These are phyloP conservation scores for Oriolus oriolus DNA, from an alignment of 2,113 vertebrate genomes.

Conservation along the genomic window DNA sequence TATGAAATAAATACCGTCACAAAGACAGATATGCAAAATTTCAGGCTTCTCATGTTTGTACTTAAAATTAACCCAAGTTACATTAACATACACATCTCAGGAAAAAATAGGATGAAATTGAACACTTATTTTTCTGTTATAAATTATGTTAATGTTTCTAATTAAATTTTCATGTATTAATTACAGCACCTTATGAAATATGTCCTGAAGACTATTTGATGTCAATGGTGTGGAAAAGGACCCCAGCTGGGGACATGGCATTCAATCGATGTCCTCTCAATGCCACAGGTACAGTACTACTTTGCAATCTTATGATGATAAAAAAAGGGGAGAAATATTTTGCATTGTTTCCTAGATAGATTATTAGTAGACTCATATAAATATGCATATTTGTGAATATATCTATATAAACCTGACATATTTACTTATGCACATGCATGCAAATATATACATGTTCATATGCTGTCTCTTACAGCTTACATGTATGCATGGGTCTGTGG, in stretches of 20 bases:
- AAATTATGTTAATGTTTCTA: background rate
- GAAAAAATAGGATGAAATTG: background rate
- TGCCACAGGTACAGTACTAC: constrained; percentile 87
- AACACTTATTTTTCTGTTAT: background rate
- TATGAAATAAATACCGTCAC: background rate
- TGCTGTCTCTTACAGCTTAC: background rate
- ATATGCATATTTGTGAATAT: background rate
- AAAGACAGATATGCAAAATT: background rate
- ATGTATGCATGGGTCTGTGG: background rate
- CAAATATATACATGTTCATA: background rate
- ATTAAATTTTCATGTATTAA: constrained; percentile 55
- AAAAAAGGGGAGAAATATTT: background rate
- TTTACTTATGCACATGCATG: background rate
- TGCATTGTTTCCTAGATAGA: background rate
- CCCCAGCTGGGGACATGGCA: constrained; percentile 93
- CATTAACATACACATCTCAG: background rate
- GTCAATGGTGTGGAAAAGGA: constrained; percentile 97
- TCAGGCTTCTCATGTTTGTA: background rate
- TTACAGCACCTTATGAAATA: constrained; percentile 95
- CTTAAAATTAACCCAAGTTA: background rate
- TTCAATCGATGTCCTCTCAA: constrained; percentile 96
- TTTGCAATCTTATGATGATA: background rate
- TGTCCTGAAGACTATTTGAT: constrained; percentile 95
- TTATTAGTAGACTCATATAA: background rate
- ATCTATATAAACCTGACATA: background rate